phyloP scores from a whole-genome alignment of 2,888 invertebrate species.

The Baccha elongata region DNA sequence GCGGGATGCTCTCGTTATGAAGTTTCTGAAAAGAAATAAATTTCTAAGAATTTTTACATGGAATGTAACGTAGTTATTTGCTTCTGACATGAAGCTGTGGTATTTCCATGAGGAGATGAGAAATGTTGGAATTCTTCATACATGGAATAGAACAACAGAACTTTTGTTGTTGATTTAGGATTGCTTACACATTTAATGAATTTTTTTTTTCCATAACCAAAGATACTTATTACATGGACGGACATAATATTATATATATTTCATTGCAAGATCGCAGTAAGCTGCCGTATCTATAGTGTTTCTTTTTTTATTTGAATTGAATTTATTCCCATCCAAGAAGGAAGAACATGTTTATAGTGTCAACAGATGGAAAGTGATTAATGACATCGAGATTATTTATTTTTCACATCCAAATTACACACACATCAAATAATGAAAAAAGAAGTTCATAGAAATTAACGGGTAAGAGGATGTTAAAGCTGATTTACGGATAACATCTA shows the following conservation, averaged over 20 bases:
- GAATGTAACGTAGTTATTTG: neutral
- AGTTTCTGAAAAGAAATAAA: neutral
- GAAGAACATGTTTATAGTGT: slow-evolving; percentile 7
- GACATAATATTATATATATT: too few species aligned
- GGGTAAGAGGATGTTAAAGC: neutral
- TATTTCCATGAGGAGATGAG: neutral
- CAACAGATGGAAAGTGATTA: slow-evolving; percentile 23
- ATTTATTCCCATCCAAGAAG: neutral
- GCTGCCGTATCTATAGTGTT: too few species aligned
- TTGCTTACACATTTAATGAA: too few species aligned
- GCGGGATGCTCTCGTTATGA: neutral
- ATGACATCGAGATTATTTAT: slow-evolving; percentile 1
- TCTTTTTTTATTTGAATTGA: too few species aligned
- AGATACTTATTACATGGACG: too few species aligned
- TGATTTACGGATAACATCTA: too few species aligned
- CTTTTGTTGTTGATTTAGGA: too few species aligned
- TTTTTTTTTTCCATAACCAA: too few species aligned
- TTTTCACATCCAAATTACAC: neutral
- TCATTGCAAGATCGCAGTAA: too few species aligned
- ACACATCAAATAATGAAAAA: too few species aligned
- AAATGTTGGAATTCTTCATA: neutral
- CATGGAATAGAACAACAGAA: neutral
- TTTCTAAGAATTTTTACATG: slow-evolving; percentile 17
- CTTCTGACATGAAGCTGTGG: slow-evolving; percentile 30
- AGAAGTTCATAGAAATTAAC: neutral